Evolutionary conservation across 2,797 vertebrate species (phyloP).

Genomic region (Ceryle rudis): DNA sequence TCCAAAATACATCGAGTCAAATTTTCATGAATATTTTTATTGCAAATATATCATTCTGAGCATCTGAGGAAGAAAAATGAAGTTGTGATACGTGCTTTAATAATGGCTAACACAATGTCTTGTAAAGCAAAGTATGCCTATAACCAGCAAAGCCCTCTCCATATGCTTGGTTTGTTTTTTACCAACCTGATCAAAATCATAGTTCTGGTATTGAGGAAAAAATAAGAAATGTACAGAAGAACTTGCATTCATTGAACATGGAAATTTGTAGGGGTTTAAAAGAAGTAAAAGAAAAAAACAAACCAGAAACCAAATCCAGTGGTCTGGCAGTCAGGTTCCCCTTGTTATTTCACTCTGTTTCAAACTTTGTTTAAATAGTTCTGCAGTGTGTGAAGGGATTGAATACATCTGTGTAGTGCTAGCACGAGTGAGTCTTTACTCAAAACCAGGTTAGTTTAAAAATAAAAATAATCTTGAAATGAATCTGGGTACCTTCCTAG

Average conservation of each 20-base stretch:
- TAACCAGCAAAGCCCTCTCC: neutral
- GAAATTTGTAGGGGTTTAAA: neutral
- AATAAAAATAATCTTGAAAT: neutral
- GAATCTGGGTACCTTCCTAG: neutral
- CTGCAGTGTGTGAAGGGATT: conserved; percentile 11
- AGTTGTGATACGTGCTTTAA: neutral
- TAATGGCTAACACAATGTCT: neutral
- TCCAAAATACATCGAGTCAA: neutral
- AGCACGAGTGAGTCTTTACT: neutral
- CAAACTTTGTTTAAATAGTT: conserved; percentile 26
- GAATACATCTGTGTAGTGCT: conserved; percentile 23
- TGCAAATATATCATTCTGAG: neutral
- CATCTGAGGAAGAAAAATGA: neutral
- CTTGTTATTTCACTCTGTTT: neutral
- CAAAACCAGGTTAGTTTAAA: neutral
- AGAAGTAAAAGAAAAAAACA: neutral
- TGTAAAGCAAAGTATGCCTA: neutral
- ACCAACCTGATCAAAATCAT: neutral
- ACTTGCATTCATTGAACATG: neutral
- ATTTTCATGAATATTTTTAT: conserved; percentile 23
- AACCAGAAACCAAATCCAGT: neutral
- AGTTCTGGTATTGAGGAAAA: neutral
- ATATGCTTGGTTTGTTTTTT: neutral
- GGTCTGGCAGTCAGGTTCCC: neutral
- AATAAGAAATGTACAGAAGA: neutral